Conservation (phyloP, 2,888 invertebrate genomes). For the Apotomis betuletana region DNA sequence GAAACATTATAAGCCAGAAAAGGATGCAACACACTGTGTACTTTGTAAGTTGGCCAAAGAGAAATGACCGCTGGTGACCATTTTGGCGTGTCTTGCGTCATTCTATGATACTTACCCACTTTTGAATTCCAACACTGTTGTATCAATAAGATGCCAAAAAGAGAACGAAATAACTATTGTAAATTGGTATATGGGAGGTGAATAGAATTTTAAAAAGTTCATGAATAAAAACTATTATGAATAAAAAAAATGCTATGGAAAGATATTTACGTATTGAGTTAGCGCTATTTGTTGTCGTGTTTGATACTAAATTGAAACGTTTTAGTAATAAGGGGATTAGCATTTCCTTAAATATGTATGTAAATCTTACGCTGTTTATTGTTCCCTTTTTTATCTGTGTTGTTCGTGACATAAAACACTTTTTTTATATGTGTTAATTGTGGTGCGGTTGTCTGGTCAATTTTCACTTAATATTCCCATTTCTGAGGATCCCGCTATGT, state of each 20-base stretch:
- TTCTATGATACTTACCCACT: conserved; percentile 56
- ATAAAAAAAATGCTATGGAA: not conserved
- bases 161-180: conserved; percentile 6
- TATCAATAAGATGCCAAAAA: conserved; percentile 12
- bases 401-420: no score
- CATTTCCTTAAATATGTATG: no score
- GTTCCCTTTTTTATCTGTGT: no score
- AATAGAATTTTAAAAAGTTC: conserved; percentile 11
- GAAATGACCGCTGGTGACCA: conserved; percentile 82
- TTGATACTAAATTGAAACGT: no score
- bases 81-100: conserved; percentile 79
- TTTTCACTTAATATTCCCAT: no score
- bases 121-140: conserved; percentile 62
- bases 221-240: not conserved
- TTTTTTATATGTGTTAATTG: no score
- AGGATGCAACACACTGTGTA: conserved; percentile 42
- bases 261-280: not conserved
- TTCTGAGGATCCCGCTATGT: no score
- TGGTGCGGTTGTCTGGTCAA: no score
- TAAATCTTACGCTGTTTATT: no score
- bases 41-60: conserved; percentile 81
- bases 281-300: not conserved
- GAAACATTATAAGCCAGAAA: conserved; percentile 7
- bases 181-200: not conserved
- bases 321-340: no score